phyloP scores from a whole-genome alignment of 1,140 invertebrate genomes.

The Oreohelix idahoensis region DNA sequence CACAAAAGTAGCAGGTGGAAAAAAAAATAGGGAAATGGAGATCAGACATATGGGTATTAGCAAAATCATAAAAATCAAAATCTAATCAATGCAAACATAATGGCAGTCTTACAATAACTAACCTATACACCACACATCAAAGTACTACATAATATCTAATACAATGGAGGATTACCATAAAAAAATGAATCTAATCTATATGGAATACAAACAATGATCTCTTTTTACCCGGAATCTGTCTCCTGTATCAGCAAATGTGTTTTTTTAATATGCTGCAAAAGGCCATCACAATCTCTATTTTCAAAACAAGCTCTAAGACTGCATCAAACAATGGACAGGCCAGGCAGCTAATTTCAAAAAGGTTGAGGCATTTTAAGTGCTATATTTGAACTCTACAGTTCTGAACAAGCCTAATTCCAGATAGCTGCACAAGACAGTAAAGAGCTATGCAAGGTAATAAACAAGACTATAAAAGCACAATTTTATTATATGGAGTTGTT shows the following conservation, averaged over 20 bases:
- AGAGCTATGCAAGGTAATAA: too few relatives aligned
- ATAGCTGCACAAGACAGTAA: too few relatives aligned
- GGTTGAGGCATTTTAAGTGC: too few relatives aligned
- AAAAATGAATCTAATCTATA: too few relatives aligned
- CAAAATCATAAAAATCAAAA: neutral
- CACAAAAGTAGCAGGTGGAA: neutral
- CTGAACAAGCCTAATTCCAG: too few relatives aligned
- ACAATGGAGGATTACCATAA: too few relatives aligned
- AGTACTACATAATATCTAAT: neutral
- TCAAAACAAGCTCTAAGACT: neutral
- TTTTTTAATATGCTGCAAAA: neutral
- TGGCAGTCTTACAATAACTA: neutral
- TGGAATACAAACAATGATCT: too few relatives aligned
- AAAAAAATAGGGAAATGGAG: neutral
- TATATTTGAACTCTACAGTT: too few relatives aligned
- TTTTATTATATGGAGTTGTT: too few relatives aligned
- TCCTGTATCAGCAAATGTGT: neutral
- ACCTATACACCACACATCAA: neutral
- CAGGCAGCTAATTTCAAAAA: too few relatives aligned
- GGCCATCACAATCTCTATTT: neutral
- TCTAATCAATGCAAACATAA: neutral
- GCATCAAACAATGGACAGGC: neutral
- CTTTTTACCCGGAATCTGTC: too few relatives aligned
- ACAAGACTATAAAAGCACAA: too few relatives aligned
- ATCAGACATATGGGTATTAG: neutral